Evolutionary conservation across 2,797 vertebrate genomes (phyloP), one percentile per base, ranked within the genome.

Genomic region (Bradypodion ventrale): DNA sequence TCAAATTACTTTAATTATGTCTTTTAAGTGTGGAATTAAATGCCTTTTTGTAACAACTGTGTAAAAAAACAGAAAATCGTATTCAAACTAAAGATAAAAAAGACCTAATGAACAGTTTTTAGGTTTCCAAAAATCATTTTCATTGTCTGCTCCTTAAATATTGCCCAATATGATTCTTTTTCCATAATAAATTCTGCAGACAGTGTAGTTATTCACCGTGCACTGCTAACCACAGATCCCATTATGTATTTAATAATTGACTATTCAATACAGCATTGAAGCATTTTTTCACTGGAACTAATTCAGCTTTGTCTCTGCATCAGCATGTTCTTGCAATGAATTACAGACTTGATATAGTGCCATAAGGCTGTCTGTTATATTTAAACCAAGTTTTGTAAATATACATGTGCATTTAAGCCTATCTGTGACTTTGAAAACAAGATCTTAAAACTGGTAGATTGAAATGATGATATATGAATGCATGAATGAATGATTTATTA

Each of bases 241-340:
- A 95, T 94, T 95, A 93, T 87, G 74, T 93, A 83, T 94, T 95
- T 94, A 95, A 95, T 96, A 96, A 96, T 94, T 96, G 94, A 95
- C 95, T 94, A 89, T 93, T 95, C 94, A 95, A 94, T 93, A 95
- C 85, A 93, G 82, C 92, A 93, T 78, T 90, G 90, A 95, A 92
- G 91, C 88, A 90, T 95, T 95, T 96, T 93, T 93, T 96, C 90
- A 95, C 93, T 93, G 92, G 85, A 96, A 95, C 92, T 94, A 95
- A 95, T 94, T 95, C 94, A 94, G 93, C 93, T 95, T 94, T 94
- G 93, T 94, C 93, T 91, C 89, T 80, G 89, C 89, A 90, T 92
- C 87, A 83, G 92, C 90, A 91, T 66, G 85, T 92, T 93, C 83
- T 83, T 92, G 91, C 78, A 1, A 90, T 86, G 92, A 95, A 95